phyloP scores from a whole-genome alignment of 2,797 vertebrate species.

The Intellagama lesueurii region DNA sequence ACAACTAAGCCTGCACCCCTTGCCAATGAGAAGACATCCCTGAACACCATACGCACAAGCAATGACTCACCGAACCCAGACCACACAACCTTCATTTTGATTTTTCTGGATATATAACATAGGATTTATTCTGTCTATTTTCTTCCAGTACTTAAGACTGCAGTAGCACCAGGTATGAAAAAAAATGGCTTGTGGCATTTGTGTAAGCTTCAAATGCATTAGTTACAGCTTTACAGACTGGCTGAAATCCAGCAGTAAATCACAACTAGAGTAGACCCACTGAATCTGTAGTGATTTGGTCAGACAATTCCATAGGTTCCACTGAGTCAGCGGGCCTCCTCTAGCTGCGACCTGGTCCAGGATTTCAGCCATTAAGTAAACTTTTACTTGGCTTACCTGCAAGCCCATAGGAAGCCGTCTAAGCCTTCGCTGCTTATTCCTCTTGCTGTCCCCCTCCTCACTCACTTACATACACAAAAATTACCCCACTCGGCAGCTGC shows the following conservation, averaged over 20 bases:
- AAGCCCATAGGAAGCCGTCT: neutral
- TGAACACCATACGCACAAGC: neutral
- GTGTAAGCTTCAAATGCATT: neutral
- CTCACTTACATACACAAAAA: neutral
- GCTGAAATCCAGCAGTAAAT: no score
- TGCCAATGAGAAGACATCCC: neutral
- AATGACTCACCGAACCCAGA: no score
- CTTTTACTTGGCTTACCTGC: neutral
- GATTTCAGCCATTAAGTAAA: neutral
- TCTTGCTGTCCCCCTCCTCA: no score
- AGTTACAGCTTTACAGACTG: no score
- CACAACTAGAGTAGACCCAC: no score
- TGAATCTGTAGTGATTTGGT: no score
- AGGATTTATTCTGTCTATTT: neutral
- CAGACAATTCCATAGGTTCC: no score
- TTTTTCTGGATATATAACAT: neutral
- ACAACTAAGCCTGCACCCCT: neutral
- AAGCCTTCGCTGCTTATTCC: fast-evolving
- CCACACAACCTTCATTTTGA: neutral
- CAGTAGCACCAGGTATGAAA: neutral
- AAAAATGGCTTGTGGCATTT: neutral
- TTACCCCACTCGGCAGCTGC: neutral
- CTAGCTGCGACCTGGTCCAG: no score
- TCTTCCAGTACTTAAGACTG: neutral
- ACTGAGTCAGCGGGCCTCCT: no score